Percentiles rank a stretch among this genome's conserved stretches.
phyloP scores from a whole-genome alignment of 2,797 vertebrate genomes.

The Cottoperca gobio region DNA sequence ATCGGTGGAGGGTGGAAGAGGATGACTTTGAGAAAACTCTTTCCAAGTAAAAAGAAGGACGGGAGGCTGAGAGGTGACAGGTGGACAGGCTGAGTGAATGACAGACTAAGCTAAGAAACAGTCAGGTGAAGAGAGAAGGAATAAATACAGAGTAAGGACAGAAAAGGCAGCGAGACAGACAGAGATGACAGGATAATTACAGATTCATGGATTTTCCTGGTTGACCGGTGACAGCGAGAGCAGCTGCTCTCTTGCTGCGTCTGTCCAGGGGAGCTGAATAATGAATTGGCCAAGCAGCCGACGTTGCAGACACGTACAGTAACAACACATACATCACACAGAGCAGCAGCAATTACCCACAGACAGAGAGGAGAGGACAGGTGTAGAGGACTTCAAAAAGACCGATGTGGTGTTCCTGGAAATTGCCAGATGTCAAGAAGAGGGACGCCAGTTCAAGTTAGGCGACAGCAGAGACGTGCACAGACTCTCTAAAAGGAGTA shows the following conservation, averaged over 20 bases:
- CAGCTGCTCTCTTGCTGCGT: slow-evolving; percentile 47
- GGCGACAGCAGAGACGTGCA: slow-evolving; percentile 7
- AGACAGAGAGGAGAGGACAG: slow-evolving; percentile 36
- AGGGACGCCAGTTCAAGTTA: neutral
- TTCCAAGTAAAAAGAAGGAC: neutral
- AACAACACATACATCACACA: slow-evolving; percentile 30
- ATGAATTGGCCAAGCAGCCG: slow-evolving; percentile 50
- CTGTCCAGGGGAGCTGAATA: slow-evolving; percentile 60
- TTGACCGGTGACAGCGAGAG: slow-evolving; percentile 59
- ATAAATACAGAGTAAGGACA: slow-evolving; percentile 32
- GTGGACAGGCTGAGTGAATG: slow-evolving; percentile 26
- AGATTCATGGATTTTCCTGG: slow-evolving; percentile 52
- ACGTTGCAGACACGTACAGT: slow-evolving; percentile 14
- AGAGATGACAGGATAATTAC: slow-evolving; percentile 52
- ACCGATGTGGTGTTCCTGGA: slow-evolving; percentile 11
- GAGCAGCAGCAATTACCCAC: slow-evolving; percentile 35
- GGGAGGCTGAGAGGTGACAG: slow-evolving; percentile 28
- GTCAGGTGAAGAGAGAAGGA: slow-evolving; percentile 30
- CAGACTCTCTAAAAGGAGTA: neutral
- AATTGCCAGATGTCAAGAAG: slow-evolving; percentile 27
- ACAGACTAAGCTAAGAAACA: slow-evolving; percentile 4
- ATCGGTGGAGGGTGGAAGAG: neutral
- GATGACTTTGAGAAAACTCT: neutral
- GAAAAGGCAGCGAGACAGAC: slow-evolving; percentile 15
- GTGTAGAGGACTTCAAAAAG: slow-evolving; percentile 33